Base-by-base conservation (phyloP, 2,888 invertebrate genomes). In the Salticus scenicus region DNA sequence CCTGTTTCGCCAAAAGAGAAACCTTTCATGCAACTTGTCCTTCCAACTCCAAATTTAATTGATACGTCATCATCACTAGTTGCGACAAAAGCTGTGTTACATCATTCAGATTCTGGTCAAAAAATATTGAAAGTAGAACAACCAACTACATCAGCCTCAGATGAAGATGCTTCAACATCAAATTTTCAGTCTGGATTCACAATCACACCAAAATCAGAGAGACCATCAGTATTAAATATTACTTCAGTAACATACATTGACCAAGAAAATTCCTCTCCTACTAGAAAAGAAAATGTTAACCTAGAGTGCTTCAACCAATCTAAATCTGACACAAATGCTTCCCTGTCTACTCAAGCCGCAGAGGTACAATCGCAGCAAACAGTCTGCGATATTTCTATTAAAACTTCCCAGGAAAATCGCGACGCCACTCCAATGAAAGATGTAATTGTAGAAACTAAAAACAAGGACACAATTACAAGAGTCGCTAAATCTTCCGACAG, bases 181-280 rank as follows among this genome's bases (percentile, higher is more conserved):
- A 28, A n/a, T 33, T 47, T 47, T 10, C 71, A 37, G 17, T n/a
- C 67, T n/a, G 33, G 8, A n/a, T n/a, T n/a, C n/a, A n/a, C n/a
- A n/a, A n/a, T n/a, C 14, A n/a, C 33, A 17, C 82, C 72, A n/a
- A 94, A 93, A 90, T 91, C 94, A 88, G 92, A 93, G 85, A 94
- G 94, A 90, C 28, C 77, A 4, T 66, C 67, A 42, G 47, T 47
- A 33, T 64, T 82, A 2, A 71, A 64, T 5, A 30, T 82, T 27
- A 41, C 75, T 2, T 63, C 63, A n/a, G 42, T 47, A 14, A 27
- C 31, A 2, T 77, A 51, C 31, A 77, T 41, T 5, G 78, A 71
- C 28, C 63, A 71, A 31, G 73, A 73, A 30, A 80, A 12, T 7
- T 31, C 14, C 27, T 41, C 63, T 27, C n/a, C 71, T 1, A 10